phyloP scores from a whole-genome alignment of 2,797 vertebrate species.

The Tapirus indicus region DNA sequence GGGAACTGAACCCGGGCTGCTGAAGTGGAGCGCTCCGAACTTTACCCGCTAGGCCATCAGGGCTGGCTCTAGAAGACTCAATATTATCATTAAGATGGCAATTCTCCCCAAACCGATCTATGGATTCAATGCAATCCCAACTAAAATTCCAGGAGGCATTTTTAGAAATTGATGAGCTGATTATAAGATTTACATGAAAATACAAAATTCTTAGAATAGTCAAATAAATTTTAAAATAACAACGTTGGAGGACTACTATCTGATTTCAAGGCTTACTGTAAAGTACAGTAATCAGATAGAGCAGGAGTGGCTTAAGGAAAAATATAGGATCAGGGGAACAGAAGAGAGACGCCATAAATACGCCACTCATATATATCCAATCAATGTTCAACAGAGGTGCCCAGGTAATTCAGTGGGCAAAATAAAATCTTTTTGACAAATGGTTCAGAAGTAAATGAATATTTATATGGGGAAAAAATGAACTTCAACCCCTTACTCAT shows the following conservation, averaged over 20 bases:
- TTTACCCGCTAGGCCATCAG: no score
- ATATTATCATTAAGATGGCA: not conserved
- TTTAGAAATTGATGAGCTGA: slow-evolving; percentile 10
- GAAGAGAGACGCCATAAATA: not conserved
- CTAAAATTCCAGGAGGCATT: not conserved
- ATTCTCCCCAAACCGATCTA: not conserved
- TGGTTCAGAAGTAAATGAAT: not conserved
- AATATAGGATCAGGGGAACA: not conserved
- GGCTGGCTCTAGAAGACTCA: not conserved
- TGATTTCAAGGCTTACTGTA: slow-evolving; percentile 19
- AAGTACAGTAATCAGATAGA: not conserved
- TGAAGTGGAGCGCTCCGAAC: no score
- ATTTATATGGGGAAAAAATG: not conserved
- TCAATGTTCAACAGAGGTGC: not conserved
- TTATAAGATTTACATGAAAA: not conserved
- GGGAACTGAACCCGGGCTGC: no score
- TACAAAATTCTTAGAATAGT: not conserved
- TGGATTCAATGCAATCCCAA: not conserved
- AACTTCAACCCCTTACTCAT: not conserved
- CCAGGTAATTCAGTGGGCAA: not conserved
- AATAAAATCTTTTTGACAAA: not conserved
- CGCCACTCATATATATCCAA: not conserved
- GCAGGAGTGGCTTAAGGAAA: not conserved
- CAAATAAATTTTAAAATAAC: not conserved
- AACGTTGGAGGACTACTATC: not conserved